Percentiles rank a stretch among this genome's conserved stretches.
These are phyloP conservation scores for Poicephalus gulielmi DNA, from an alignment of 2,113 vertebrate genomes.

Conservation along the genomic window DNA sequence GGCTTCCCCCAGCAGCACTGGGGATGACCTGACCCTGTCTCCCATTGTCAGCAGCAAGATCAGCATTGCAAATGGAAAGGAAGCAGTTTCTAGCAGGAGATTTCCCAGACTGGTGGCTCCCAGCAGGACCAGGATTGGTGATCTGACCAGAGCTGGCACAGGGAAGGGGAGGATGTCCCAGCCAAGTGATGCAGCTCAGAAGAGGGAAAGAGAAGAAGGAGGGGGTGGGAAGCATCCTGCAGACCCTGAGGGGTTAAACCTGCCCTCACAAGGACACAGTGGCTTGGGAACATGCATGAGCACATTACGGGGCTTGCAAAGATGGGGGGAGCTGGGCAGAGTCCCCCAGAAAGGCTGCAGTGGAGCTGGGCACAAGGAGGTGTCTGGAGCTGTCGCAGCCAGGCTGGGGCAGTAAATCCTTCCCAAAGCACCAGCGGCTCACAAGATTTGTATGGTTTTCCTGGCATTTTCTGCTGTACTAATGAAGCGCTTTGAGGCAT, in stretches of 20 bases:
- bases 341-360: background rate
- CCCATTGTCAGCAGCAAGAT: background rate
- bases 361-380: background rate
- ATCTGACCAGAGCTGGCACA: background rate
- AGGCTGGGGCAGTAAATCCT: background rate
- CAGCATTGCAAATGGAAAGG: background rate
- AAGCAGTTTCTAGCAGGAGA: background rate
- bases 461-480: background rate
- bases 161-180: background rate
- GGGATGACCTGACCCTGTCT: background rate
- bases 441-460: background rate
- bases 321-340: too few species aligned
- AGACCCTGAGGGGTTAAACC: background rate
- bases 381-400: background rate
- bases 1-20: background rate
- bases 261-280: background rate
- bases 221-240: background rate
- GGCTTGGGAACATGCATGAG: background rate
- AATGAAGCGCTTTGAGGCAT: conserved; percentile 1
- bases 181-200: background rate
- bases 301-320: too few species aligned
- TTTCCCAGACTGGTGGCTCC: background rate
- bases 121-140: background rate
- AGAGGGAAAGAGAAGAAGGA: background rate
- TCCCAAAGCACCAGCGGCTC: background rate